Conservation (phyloP, 2,888 invertebrate species). For the Agriopis leucophaearia region DNA sequence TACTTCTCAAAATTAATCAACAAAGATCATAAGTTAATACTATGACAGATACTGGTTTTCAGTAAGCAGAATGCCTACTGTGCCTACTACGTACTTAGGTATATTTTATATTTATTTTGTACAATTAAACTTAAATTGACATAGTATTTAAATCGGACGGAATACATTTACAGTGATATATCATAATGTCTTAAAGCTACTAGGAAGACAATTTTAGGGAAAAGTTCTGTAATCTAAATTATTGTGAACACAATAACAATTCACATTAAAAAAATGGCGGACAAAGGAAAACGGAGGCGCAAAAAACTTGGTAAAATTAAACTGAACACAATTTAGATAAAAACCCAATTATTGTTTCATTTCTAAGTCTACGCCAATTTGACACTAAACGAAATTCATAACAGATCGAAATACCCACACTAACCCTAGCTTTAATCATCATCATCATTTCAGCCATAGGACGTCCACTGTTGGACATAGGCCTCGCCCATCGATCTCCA, state of each 20-base stretch:
- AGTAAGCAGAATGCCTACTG: constrained; percentile 31
- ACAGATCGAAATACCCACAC: constrained; percentile 25
- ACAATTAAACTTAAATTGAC: constrained; percentile 15
- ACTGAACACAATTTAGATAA: background rate
- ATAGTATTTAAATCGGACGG: constrained; percentile 34
- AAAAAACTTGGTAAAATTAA: background rate
- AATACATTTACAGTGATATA: constrained; percentile 18
- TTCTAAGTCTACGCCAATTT: background rate
- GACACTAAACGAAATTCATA: constrained; percentile 8
- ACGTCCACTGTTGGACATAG: no score
- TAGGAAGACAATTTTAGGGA: constrained; percentile 17
- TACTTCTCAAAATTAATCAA: constrained; percentile 70
- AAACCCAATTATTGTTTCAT: background rate
- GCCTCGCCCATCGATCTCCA: no score
- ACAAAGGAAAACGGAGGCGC: background rate
- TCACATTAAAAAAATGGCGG: background rate
- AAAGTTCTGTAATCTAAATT: background rate
- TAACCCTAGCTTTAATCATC: constrained; percentile 23
- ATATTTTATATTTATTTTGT: constrained; percentile 19
- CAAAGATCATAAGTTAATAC: constrained; percentile 70
- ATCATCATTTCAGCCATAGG: no score
- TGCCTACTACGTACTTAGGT: background rate
- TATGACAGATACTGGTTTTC: constrained; percentile 47
- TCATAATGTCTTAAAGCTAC: constrained; percentile 15
- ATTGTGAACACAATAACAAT: background rate